These are phyloP conservation scores for Agrotis puta DNA, from an alignment of 2,888 invertebrate genomes.

Conservation along the genomic window DNA sequence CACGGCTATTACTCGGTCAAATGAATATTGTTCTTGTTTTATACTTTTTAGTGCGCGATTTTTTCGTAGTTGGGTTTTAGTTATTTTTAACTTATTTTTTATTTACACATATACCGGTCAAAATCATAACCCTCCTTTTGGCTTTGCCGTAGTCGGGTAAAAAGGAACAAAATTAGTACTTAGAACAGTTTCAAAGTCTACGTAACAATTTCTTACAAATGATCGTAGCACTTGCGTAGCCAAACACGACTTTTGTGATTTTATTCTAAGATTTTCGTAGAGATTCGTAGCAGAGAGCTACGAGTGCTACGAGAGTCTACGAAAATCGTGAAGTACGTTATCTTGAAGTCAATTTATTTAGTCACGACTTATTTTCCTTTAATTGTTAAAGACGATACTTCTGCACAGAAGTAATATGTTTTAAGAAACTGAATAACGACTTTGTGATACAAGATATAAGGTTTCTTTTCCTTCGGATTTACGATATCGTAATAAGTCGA, in stretches of 20 bases:
- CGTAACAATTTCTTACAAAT: neutral
- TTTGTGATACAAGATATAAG: neutral
- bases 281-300: conserved; percentile 46
- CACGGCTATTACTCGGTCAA: no score
- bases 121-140: no score
- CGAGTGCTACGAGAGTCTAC: conserved; percentile 49
- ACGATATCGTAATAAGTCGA: conserved; percentile 5
- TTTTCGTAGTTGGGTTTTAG: no score
- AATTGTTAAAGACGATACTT: neutral
- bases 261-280: conserved; percentile 40
- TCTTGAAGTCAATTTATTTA: conserved; percentile 3
- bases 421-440: neutral
- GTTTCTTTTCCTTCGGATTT: neutral
- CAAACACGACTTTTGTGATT: conserved; percentile 10
- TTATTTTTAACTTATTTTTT: no score
- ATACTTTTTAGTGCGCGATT: no score
- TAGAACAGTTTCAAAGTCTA: neutral
- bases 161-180: neutral
- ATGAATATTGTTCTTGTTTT: no score
- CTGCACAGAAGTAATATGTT: neutral
- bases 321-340: neutral
- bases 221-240: conserved; percentile 26
- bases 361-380: neutral
- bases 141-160: no score
- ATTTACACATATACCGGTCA: no score